Conservation (phyloP, 1,140 invertebrate species). For the Papilio polyxenes region DNA sequence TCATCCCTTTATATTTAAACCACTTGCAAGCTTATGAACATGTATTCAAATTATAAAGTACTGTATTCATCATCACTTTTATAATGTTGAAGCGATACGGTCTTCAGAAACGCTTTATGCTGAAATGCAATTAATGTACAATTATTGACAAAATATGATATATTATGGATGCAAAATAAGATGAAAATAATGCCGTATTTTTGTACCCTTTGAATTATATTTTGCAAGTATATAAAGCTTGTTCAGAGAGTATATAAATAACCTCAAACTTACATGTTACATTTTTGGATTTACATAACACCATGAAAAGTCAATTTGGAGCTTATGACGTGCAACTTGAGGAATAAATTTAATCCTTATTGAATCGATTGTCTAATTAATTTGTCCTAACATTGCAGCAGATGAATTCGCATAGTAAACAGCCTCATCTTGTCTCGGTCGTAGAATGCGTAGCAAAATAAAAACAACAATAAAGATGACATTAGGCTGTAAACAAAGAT, state of each 20-base stretch:
- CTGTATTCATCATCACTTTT: not conserved
- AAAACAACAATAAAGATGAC: conserved; percentile 13
- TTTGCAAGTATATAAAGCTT: no score
- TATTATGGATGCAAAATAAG: no score
- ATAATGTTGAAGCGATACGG: not conserved
- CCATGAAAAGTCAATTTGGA: not conserved
- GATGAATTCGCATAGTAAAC: not conserved
- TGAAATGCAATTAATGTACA: no score
- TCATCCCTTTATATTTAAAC: conserved; percentile 31
- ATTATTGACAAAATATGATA: no score
- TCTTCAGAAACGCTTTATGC: not conserved
- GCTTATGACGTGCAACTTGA: not conserved
- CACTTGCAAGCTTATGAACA: conserved; percentile 25
- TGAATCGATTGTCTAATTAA: not conserved
- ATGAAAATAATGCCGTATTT: no score
- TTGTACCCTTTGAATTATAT: no score
- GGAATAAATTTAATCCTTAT: not conserved
- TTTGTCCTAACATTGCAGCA: not conserved
- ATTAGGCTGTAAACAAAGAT: conserved; percentile 40
- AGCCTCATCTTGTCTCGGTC: not conserved
- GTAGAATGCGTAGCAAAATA: conserved; percentile 14
- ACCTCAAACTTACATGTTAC: no score
- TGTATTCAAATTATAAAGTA: conserved; percentile 19
- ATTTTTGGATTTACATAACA: no score
- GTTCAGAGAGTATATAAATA: no score